Base-by-base conservation (phyloP, 1,140 invertebrate genomes). In the Ridgeia piscesae region DNA sequence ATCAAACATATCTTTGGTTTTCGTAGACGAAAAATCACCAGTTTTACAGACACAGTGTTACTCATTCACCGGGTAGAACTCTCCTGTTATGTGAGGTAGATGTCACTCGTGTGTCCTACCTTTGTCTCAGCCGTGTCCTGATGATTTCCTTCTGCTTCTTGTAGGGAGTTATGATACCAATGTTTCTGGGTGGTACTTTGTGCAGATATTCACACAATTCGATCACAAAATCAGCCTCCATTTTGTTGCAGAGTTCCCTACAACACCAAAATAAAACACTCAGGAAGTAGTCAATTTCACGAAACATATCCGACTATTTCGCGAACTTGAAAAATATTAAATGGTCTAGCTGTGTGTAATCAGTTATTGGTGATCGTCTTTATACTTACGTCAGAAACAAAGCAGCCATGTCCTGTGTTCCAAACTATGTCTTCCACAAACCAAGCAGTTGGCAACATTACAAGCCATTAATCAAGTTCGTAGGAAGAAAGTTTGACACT, bases 151-250 rank as follows among this genome's bases (percentile, higher is more conserved):
- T 94, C 93, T 96, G 95, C 33, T 94, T 94, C 35, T 94, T 92
- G 91, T 96, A 96, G 0, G 95, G 95, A 48, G 95, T 94, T 88
- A 96, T 95, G 58, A 96, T 94, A 17, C 95, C 95, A 88, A 96
- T 94, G 11, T 92, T 92, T 27, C 91, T 35, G 88, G 92, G 77
- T 0, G 35, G 34, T 14, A 94, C 91, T 11, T 77, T 91, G 31
- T 35, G 89, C 11, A 95, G 93, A 91, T 93, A 92, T 33, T 94
- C 34, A 91, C 94, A 95, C 35, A 96, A 92, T 14, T 94, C 91
- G 31, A 94, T 93, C 58, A 94, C 94, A 92, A 94, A 95, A 17
- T 94, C 91, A 58, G 95, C 95, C 91, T 96, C 95, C 0, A 93
- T 33, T 27, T 92, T 92, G 93, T 96, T 96, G 91, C 92, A 93